These are phyloP conservation scores for Ormyrus thymus DNA, from an alignment of 2,888 invertebrate genomes.

Conservation along the genomic window DNA sequence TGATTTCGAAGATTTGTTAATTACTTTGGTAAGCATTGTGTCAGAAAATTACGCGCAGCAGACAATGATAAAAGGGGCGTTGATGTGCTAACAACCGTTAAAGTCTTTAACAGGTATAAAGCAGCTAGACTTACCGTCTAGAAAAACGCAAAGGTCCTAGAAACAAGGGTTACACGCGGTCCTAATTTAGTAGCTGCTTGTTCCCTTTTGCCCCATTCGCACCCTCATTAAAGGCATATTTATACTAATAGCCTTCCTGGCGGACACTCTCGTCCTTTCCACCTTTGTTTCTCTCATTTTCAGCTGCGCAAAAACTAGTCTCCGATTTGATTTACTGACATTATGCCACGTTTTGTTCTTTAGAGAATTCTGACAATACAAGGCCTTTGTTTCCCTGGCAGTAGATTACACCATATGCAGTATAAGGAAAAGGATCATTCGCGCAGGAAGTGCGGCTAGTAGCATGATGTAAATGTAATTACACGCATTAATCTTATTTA, in stretches of 20 bases:
- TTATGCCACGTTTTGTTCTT: slow-evolving; percentile 7
- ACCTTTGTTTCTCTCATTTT: too few relatives aligned
- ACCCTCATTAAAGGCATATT: slow-evolving; percentile 72
- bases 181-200: slow-evolving; percentile 73
- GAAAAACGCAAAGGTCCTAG: slow-evolving; percentile 23
- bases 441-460: background rate
- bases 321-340: slow-evolving; percentile 40
- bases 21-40: background rate
- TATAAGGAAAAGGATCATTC: slow-evolving; percentile 12
- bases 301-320: slow-evolving; percentile 30
- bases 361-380: background rate
- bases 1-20: background rate
- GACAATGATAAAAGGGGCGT: slow-evolving; percentile 36
- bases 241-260: slow-evolving; percentile 69
- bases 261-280: slow-evolving; percentile 7
- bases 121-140: background rate
- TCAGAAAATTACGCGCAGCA: background rate
- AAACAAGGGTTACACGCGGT: slow-evolving; percentile 51
- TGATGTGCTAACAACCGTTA: slow-evolving; percentile 34
- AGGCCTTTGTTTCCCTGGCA: slow-evolving; percentile 15
- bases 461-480: slow-evolving; percentile 28
- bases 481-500: slow-evolving; percentile 45
- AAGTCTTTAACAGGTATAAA: background rate
- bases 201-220: slow-evolving; percentile 67
- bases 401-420: slow-evolving; percentile 20